Evolutionary conservation across 2,888 invertebrate genomes (phyloP), one percentile per base, ranked within the genome.

Genomic region (Baccha elongata): DNA sequence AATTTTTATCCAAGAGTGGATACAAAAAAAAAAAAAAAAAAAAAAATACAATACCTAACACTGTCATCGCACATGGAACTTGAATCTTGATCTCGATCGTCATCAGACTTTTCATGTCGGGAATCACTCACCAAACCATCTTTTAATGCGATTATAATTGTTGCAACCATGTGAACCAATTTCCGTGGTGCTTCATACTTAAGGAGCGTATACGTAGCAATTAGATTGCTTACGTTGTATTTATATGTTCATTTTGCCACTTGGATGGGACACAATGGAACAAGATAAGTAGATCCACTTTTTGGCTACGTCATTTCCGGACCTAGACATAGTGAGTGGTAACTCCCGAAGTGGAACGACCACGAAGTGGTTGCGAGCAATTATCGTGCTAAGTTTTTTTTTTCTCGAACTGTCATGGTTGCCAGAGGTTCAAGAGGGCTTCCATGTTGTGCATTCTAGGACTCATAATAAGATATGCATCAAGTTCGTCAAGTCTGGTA

Each of bases 121-220:
- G 11, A 60, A 29, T 67, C 78, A 67, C 72, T 72, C 83, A 73
- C 83, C 67, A 58, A 67, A 60, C 53, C 69, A 37, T 60, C 62
- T 13, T 72, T 72, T 83, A 83, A 83, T 83, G 83, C 62, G 78
- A 78, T 83, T 83, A 83, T 83, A 83, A 83, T 83, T 83, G 76
- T 83, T 78, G 72, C 78, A 50, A 32, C 50, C 83, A 83, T 83
- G 83, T 83, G 83, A 83, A 83, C 78, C 72, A 83, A 78, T 83
- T 83, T 64, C 81, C 64, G 53, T 32, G 40, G 71, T 32, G n/a
- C 32, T 50, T 81, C 67, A 35, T 67, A 29, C 35, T 35, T 8
- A 35, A 74, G 74, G 68, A 80, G 68, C 42, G 58, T 65, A 35
- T 21, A 35, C 35, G 21, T 13, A 55, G 81, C 65, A 81, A 76